Conservation (phyloP, 1,140 invertebrate species). For the Stegodyphus dumicola region DNA sequence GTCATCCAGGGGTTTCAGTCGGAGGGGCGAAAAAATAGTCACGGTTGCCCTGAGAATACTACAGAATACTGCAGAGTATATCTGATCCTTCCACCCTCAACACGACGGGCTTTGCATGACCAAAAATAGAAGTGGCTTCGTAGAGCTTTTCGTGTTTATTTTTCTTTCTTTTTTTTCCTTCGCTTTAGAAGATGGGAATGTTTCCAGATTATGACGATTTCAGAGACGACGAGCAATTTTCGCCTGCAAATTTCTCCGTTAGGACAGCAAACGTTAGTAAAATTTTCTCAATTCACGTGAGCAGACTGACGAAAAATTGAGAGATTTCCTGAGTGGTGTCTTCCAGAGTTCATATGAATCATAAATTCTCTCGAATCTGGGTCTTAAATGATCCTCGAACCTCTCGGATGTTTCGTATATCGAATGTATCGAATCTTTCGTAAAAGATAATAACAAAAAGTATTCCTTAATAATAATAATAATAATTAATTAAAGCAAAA, state of each 20-base stretch:
- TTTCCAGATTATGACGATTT: conserved; percentile 8
- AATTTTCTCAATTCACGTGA: too few species aligned
- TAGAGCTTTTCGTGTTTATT: conserved; percentile 14
- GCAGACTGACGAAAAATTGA: too few species aligned
- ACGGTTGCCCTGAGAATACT: neutral
- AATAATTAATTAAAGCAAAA: too few species aligned
- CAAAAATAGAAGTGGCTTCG: conserved; percentile 42
- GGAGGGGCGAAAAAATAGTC: neutral
- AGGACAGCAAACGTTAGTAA: too few species aligned
- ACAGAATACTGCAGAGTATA: conserved; percentile 3
- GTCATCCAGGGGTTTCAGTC: neutral
- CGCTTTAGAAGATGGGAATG: neutral
- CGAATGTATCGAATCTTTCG: too few species aligned
- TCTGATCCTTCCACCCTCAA: neutral
- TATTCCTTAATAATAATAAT: too few species aligned
- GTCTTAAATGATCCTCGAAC: too few species aligned
- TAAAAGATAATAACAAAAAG: too few species aligned
- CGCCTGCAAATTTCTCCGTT: neutral
- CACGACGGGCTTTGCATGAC: conserved; percentile 1
- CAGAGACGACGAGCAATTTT: neutral
- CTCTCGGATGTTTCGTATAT: too few species aligned
- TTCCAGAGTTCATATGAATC: too few species aligned
- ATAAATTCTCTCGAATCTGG: too few species aligned
- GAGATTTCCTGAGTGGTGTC: too few species aligned
- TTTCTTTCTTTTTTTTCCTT: conserved; percentile 8